phyloP scores from a whole-genome alignment of 2,113 vertebrate genomes.

The Myrmecophaga tridactyla region DNA sequence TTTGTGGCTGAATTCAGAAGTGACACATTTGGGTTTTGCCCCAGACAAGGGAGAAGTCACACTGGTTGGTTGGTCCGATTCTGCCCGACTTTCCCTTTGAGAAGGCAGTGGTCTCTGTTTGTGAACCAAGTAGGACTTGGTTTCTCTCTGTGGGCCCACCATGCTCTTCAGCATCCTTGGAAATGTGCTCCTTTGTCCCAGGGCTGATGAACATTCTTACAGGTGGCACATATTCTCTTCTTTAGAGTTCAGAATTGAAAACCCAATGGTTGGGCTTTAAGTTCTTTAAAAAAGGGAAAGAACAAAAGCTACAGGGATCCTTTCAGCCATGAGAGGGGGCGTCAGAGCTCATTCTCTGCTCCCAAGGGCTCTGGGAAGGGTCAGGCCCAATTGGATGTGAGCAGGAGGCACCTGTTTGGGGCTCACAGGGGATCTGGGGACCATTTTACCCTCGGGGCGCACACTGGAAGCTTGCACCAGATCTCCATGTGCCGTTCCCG shows the following conservation, averaged over 20 bases:
- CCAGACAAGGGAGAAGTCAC: neutral
- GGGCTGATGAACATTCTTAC: neutral
- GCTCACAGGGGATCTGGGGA: neutral
- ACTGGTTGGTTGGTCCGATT: accelerated
- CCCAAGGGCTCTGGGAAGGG: accelerated
- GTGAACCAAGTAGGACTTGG: too few species aligned
- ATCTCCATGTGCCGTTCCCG: neutral
- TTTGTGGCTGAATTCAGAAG: neutral
- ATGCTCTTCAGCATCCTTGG: neutral
- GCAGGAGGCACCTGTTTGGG: too few species aligned
- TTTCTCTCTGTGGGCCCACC: neutral
- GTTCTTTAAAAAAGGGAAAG: neutral
- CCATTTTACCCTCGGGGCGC: neutral
- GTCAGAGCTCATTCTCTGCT: neutral
- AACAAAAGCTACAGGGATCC: neutral
- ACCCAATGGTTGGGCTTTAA: neutral
- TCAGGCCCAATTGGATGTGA: neutral
- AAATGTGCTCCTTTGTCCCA: neutral
- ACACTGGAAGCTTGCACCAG: too few species aligned
- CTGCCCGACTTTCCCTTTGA: neutral
- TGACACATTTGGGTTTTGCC: neutral
- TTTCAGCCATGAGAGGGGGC: neutral
- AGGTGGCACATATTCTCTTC: neutral
- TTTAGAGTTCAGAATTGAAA: neutral
- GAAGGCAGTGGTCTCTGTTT: too few species aligned